Evolutionary conservation across 2,113 vertebrate genomes (phyloP), one percentile per base, ranked within the genome.

Genomic region (Tupaia chinensis): DNA sequence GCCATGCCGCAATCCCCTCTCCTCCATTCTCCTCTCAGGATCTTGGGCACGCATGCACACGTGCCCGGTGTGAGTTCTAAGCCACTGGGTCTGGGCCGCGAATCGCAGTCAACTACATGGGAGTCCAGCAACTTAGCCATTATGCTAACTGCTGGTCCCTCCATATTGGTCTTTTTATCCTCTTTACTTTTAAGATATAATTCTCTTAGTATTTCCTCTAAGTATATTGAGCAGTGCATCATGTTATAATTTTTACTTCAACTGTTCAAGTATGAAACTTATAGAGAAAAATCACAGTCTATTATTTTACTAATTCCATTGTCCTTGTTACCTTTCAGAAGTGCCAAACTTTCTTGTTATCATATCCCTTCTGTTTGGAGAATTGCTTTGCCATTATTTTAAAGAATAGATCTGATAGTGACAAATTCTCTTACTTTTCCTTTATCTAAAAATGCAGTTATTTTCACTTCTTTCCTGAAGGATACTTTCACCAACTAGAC

Each of bases 301-400:
- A 32, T 22, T 80, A 6, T 23, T 95, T 90, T 19, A 90, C 22
- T 68, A 32, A 56, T n/a, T 84, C 84, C 44, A 17, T 66, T 32
- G 27, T 27, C 63, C 44, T 54, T 69, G 44, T 83, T 95, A 88
- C 23, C 73, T 84, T 79, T 84, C 29, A 69, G 68, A 80, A 63
- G 15, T 91, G 84, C 61, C 54, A 86, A 12, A 66, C 34, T 86
- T 80, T 68, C 78, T 91, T n/a, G 58, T 91, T 79, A 78, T 70
- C 81, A 65, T 82, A 87, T 77, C 14, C 32, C 76, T 82, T 70
- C 63, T 87, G 14, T 58, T 23, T 44, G 81, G 11, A 81, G 74
- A 85, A 22, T 16, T n/a, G 88, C 27, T 53, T 61, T 29, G 69
- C 58, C 12, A 7, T 81, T 92, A n/a, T 82, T 72, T 15, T 44